phyloP scores from a whole-genome alignment of 2,888 invertebrate species.

The Quadroppia sp. region DNA sequence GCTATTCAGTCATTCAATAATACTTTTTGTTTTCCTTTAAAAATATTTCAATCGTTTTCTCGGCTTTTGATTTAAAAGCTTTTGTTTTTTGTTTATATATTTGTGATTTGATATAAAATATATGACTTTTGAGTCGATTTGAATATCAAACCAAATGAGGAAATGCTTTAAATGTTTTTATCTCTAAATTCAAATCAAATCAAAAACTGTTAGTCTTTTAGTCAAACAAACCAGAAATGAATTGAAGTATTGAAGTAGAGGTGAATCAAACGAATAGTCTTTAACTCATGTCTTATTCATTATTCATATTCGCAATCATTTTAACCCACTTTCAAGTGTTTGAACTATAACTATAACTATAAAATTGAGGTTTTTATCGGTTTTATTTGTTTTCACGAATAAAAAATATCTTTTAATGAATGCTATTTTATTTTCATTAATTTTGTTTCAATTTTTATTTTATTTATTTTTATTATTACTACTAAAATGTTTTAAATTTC shows the following conservation, averaged over 20 bases:
- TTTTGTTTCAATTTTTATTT: not conserved
- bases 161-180: not conserved
- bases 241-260: not conserved
- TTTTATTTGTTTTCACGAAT: not conserved
- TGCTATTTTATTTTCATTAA: not conserved
- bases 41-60: not conserved
- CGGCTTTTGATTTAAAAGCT: not conserved
- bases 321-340: slow-evolving; percentile 22
- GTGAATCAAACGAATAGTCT: not conserved
- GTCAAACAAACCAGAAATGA: not conserved
- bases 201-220: not conserved
- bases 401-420: not conserved
- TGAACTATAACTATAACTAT: slow-evolving; percentile 29
- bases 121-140: too few species aligned
- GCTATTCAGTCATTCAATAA: not conserved
- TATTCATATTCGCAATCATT: not conserved
- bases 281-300: slow-evolving; percentile 8
- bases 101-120: too few species aligned
- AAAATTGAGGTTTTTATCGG: slow-evolving; percentile 16
- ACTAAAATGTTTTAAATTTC: too few species aligned
- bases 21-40: not conserved
- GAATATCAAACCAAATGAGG: not conserved
- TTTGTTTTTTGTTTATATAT: not conserved
- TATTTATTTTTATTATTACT: not conserved
- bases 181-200: not conserved